Conservation (phyloP, 2,888 invertebrate species). For the Stenotaenia linearis region DNA sequence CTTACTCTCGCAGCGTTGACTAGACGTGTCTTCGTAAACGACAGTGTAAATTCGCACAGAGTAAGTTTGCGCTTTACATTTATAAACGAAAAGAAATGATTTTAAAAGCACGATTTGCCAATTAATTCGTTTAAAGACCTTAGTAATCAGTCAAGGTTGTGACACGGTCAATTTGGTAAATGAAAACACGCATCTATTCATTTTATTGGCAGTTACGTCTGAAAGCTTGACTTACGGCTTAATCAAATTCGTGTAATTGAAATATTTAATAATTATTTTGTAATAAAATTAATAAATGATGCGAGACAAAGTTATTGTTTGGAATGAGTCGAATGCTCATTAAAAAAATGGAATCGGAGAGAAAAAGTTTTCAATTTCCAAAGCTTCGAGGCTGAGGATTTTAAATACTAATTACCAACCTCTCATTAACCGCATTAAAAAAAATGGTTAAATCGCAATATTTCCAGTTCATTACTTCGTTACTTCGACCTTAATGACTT, state of each 20-base stretch:
- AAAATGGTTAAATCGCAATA: no score
- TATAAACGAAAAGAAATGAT: neutral
- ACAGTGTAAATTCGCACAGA: conserved; percentile 1
- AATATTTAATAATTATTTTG: neutral
- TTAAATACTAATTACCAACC: no score
- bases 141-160: neutral
- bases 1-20: conserved; percentile 28
- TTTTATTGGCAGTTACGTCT: neutral
- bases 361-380: no score
- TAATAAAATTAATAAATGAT: neutral
- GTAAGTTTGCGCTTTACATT: neutral
- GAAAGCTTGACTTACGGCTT: neutral
- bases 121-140: neutral
- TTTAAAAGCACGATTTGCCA: neutral
- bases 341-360: no score
- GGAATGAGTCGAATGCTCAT: no score
- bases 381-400: no score
- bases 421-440: no score
- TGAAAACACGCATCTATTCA: neutral
- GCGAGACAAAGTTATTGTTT: no score
- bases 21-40: conserved; percentile 6
- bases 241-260: neutral
- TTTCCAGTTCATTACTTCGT: no score
- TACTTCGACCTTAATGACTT: no score
- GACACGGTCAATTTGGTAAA: neutral